phyloP scores from a whole-genome alignment of 2,797 vertebrate genomes.

The Holocentrus rufus region DNA sequence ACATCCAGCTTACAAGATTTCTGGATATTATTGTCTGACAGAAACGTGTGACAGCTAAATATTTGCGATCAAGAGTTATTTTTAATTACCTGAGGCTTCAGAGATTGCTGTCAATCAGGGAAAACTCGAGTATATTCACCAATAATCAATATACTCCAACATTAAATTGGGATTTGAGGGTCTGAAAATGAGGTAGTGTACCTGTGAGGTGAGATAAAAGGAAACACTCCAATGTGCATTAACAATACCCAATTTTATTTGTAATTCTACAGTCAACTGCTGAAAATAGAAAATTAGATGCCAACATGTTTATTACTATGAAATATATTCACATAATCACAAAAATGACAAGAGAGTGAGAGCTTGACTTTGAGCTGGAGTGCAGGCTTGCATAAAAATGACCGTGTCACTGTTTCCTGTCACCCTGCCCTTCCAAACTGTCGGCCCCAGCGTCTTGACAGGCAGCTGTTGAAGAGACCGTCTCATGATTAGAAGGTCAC shows the following conservation, averaged over 20 bases:
- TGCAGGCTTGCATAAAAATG: conserved; percentile 49
- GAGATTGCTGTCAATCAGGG: too few relatives aligned
- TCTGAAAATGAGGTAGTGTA: background rate
- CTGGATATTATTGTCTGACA: background rate
- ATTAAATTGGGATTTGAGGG: too few relatives aligned
- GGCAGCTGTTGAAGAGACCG: conserved; percentile 11
- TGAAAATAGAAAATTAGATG: conserved; percentile 71
- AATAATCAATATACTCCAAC: too few relatives aligned
- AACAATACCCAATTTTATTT: conserved; percentile 74
- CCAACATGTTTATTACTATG: conserved; percentile 57
- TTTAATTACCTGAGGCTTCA: background rate
- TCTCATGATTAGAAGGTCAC: background rate
- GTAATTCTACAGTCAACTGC: conserved; percentile 63
- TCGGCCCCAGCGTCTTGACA: conserved; percentile 2
- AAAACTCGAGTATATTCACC: too few relatives aligned
- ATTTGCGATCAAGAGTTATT: too few relatives aligned
- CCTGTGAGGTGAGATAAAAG: background rate
- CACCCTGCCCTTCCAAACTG: background rate
- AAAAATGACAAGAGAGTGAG: conserved; percentile 36
- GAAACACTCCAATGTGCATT: conserved; percentile 31
- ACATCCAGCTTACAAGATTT: background rate
- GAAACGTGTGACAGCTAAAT: too few relatives aligned
- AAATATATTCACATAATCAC: conserved; percentile 63
- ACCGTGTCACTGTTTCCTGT: conserved; percentile 15
- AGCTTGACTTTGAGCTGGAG: conserved; percentile 41